phyloP scores from a whole-genome alignment of 1,140 invertebrate genomes.

The Agrilus planipennis region DNA sequence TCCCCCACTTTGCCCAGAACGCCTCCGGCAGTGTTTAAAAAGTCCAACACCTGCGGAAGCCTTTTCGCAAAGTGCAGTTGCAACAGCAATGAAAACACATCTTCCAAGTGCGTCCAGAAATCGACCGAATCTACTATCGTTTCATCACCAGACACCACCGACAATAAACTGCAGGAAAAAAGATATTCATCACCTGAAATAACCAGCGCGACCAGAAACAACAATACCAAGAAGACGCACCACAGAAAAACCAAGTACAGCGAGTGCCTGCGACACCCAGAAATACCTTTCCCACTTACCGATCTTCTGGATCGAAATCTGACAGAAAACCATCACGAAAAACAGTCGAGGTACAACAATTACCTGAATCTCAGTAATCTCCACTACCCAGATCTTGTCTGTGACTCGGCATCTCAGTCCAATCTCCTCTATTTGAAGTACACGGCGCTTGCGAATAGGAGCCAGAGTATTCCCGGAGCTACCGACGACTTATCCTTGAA shows the following conservation, averaged over 20 bases:
- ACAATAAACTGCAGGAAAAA: constrained; percentile 17
- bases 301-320: constrained; percentile 8
- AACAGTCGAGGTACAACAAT: background rate
- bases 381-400: constrained; percentile 14
- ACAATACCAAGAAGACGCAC: constrained; percentile 1
- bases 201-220: background rate
- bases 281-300: constrained; percentile 27
- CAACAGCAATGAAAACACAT: constrained; percentile 14
- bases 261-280: constrained; percentile 24
- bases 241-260: constrained; percentile 16
- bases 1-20: background rate
- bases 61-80: constrained; percentile 31
- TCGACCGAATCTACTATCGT: too few relatives aligned
- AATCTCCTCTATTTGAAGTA: constrained; percentile 26
- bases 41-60: constrained; percentile 32
- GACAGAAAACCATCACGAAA: constrained; percentile 1
- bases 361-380: constrained; percentile 3
- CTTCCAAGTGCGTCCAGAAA: too few relatives aligned
- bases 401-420: constrained; percentile 12
- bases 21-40: constrained; percentile 16
- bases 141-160: too few relatives aligned
- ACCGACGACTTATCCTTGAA: constrained; percentile 21
- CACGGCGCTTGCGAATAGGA: constrained; percentile 19
- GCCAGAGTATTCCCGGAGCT: constrained; percentile 7
- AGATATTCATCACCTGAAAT: constrained; percentile 29